Base-by-base conservation (phyloP, 2,113 vertebrate species). In the Passer montanus region DNA sequence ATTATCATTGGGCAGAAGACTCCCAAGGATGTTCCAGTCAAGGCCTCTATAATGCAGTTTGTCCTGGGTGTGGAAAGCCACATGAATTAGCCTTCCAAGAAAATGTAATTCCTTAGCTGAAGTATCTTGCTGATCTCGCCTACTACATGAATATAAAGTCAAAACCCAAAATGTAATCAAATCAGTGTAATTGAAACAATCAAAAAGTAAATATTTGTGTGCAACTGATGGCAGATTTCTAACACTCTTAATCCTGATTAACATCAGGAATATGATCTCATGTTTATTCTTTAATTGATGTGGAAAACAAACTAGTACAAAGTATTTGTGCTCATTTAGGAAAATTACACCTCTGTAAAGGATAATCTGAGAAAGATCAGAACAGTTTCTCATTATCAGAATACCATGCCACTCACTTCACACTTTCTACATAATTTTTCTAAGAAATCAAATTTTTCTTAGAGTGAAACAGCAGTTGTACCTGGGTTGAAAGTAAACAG, bases 401-500 rank as follows among this genome's bases (percentile, higher is more conserved):
- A 63, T 52, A 58, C 31, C 22, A 59, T 22, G 19, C 17, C 28
- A 67, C 24, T 89, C 39, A 41, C 39, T 41, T 92, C 30, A 84
- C 33, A 72, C n/a, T 66, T 74, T 12, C 74, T 73, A 33, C 49
- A 23, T 35, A 33, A 47, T 49, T 92, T 78, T 53, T 6, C 55
- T 43, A 80, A 23, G 35, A 80, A 95, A 92, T 69, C 49, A 1
- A 26, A 1, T 15, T 73, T 94, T 74, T 46, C 73, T 90, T 91
- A n/a, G 69, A 97, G 83, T 95, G 95, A 87, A 93, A 67, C 96
- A 97, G 44, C 87, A 95, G 56, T 56, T 43, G 39, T 55, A 66
- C 64, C 84, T 93, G 83, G 87, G 89, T 30, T 90, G 85, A 82
- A 83, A 84, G 94, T 84, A 84, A 87, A 84, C 85, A 90, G 85